Conservation (phyloP, 2,113 vertebrate species). For the Seriola quinqueradiata region DNA sequence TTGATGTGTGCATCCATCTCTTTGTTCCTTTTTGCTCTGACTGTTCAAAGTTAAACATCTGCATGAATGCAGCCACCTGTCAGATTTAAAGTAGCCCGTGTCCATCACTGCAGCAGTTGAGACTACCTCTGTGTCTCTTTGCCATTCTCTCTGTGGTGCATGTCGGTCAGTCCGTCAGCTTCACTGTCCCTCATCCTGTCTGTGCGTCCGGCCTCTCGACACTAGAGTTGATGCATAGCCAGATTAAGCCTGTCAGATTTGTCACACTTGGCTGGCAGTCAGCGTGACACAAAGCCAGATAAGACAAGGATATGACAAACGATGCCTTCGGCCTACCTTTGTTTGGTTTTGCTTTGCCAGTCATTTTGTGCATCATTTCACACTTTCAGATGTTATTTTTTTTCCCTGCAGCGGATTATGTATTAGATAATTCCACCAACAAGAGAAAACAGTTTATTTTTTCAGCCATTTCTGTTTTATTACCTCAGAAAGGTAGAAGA, state of each 20-base stretch:
- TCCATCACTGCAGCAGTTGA: slow-evolving; percentile 2
- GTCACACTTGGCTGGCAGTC: slow-evolving; percentile 42
- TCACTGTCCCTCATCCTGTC: slow-evolving; percentile 7
- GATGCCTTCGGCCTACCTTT: slow-evolving; percentile 42
- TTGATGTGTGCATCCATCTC: neutral
- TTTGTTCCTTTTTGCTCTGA: neutral
- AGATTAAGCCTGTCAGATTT: slow-evolving; percentile 68
- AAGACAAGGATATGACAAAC: slow-evolving; percentile 61
- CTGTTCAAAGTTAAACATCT: neutral
- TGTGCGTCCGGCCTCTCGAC: slow-evolving; percentile 29
- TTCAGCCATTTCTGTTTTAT: slow-evolving; percentile 19
- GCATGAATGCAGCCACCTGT: neutral
- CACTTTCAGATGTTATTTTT: slow-evolving; percentile 36
- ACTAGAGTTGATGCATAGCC: slow-evolving; percentile 52
- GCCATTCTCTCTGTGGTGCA: neutral
- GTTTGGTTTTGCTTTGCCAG: slow-evolving; percentile 54
- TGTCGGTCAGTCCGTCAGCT: slow-evolving; percentile 2
- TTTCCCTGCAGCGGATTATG: slow-evolving; percentile 14
- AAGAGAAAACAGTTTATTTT: neutral
- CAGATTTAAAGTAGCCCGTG: neutral
- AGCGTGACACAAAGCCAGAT: slow-evolving; percentile 44
- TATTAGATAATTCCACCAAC: slow-evolving; percentile 38
- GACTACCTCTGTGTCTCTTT: slow-evolving; percentile 17
- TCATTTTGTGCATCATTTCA: slow-evolving; percentile 60
- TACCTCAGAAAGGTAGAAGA: slow-evolving; percentile 31